A percentile compares a stretch with the other conserved stretches of the same genome.
These are phyloP conservation scores for Drymonia ruficornis DNA, from an alignment of 2,888 invertebrate genomes.

Conservation along the genomic window DNA sequence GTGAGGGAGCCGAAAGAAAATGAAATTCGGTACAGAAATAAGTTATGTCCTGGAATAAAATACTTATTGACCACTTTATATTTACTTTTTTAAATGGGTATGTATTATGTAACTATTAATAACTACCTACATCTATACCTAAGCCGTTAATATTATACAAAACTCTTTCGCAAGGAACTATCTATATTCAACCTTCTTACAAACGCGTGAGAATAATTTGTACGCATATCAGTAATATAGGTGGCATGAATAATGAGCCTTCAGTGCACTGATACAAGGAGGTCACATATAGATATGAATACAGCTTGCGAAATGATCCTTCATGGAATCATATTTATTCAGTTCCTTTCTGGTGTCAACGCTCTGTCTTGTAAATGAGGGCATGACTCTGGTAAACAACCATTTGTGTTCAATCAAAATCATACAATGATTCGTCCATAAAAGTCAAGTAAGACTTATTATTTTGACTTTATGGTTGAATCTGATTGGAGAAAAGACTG, in stretches of 20 bases:
- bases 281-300: slow-evolving; percentile 49
- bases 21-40: too few species aligned
- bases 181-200: slow-evolving; percentile 47
- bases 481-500: too few species aligned
- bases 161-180: slow-evolving; percentile 38
- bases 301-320: slow-evolving; percentile 52
- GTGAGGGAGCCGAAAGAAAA: too few species aligned
- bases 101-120: too few species aligned
- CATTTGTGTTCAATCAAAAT: background rate
- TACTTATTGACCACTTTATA: too few species aligned
- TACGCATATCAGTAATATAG: slow-evolving; percentile 13
- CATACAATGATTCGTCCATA: too few species aligned
- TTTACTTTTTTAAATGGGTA: too few species aligned
- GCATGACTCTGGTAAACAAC: slow-evolving; percentile 14
- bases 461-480: too few species aligned
- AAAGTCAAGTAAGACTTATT: too few species aligned
- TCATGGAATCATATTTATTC: slow-evolving; percentile 46
- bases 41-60: too few species aligned
- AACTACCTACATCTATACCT: too few species aligned
- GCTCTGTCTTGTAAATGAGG: slow-evolving; percentile 22
- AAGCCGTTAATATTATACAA: slow-evolving; percentile 4
- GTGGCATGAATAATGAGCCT: slow-evolving; percentile 15
- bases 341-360: slow-evolving; percentile 27
- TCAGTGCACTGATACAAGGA: slow-evolving; percentile 34
- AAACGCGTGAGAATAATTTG: slow-evolving; percentile 45